phyloP scores from a whole-genome alignment of 2,113 vertebrate genomes.

The Echinops telfairi region DNA sequence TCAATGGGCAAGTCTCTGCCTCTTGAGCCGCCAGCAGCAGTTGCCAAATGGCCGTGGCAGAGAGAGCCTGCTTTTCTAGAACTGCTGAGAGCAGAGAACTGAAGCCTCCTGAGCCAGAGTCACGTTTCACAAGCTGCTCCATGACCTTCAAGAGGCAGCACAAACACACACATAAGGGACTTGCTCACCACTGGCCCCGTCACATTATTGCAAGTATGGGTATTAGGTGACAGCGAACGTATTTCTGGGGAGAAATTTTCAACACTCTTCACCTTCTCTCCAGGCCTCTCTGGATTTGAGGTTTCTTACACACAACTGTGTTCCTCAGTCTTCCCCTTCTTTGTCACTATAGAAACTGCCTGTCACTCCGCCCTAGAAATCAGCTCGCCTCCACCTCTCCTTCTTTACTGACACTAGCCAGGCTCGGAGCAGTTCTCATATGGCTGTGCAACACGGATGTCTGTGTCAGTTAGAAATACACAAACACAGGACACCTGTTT shows the following conservation, averaged over 20 bases:
- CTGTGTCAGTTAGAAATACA: slow-evolving; percentile 27
- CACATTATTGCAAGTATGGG: background rate
- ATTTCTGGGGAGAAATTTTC: background rate
- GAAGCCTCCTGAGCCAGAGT: slow-evolving; percentile 61
- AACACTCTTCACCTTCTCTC: slow-evolving; percentile 15
- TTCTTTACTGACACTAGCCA: background rate
- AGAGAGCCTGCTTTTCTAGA: slow-evolving; percentile 82
- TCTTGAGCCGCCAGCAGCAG: slow-evolving; percentile 82
- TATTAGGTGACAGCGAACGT: fast-evolving
- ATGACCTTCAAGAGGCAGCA: slow-evolving; percentile 78
- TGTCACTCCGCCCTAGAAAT: slow-evolving; percentile 29
- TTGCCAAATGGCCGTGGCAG: slow-evolving; percentile 84
- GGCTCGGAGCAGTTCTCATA: background rate
- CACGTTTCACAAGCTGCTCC: slow-evolving; percentile 81
- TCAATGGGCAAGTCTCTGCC: slow-evolving; percentile 61
- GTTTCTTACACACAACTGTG: background rate
- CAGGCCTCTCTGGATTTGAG: slow-evolving; percentile 1
- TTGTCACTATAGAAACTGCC: background rate
- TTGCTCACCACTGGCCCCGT: background rate
- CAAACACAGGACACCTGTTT: no score
- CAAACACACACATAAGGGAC: background rate
- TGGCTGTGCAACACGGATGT: background rate
- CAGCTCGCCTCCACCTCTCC: slow-evolving; percentile 22
- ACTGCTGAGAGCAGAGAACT: slow-evolving; percentile 80
- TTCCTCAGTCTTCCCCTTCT: background rate